These are phyloP conservation scores for Drosophila robusta DNA, from an alignment of 2,888 invertebrate species.

Conservation along the genomic window DNA sequence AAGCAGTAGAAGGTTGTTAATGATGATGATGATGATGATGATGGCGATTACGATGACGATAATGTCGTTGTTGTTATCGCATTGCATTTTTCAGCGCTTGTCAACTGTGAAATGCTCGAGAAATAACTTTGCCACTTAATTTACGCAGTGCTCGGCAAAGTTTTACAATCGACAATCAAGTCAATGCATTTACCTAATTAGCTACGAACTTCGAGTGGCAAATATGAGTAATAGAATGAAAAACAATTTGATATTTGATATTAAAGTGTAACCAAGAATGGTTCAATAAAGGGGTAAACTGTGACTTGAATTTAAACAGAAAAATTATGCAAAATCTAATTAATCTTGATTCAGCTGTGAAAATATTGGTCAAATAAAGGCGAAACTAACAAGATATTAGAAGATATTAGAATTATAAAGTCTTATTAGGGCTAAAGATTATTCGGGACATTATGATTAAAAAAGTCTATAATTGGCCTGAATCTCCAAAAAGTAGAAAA, in stretches of 20 bases:
- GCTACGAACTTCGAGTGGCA: slow-evolving; percentile 26
- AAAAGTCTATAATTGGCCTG: too few species aligned
- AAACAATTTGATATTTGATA: slow-evolving; percentile 8
- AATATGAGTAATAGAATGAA: neutral
- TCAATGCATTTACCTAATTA: slow-evolving; percentile 66
- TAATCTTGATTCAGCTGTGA: too few species aligned
- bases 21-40: slow-evolving; percentile 41
- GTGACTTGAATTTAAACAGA: too few species aligned
- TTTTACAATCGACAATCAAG: slow-evolving; percentile 54
- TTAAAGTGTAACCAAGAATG: neutral
- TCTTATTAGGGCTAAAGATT: too few species aligned
- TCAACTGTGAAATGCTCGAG: slow-evolving; percentile 42
- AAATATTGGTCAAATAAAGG: too few species aligned
- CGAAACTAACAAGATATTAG: too few species aligned
- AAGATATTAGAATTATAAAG: too few species aligned
- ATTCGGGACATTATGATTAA: too few species aligned
- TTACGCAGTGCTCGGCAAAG: slow-evolving; percentile 46
- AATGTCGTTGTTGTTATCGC: slow-evolving; percentile 22
- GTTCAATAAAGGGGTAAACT: too few species aligned
- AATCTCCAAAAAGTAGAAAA: too few species aligned
- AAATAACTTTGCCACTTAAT: slow-evolving; percentile 57
- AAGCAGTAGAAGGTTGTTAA: slow-evolving; percentile 21
- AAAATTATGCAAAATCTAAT: too few species aligned
- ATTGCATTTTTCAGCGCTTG: slow-evolving; percentile 50
- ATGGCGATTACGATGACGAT: slow-evolving; percentile 31